These are phyloP conservation scores for Machaerirhynchus nigripectus DNA, from an alignment of 2,113 vertebrate species.

Conservation along the genomic window DNA sequence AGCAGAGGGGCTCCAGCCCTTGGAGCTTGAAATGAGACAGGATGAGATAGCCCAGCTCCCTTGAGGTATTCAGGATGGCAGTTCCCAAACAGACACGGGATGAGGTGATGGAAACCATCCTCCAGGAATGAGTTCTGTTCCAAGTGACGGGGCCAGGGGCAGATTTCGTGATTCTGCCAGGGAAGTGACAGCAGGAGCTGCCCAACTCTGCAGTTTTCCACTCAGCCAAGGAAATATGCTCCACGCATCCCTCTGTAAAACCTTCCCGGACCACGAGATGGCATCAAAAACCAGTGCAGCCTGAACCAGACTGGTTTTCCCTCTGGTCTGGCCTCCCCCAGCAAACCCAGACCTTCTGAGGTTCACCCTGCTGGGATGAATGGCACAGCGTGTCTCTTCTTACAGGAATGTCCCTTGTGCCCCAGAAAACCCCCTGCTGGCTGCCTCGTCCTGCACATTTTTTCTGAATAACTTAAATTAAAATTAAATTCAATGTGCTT, in stretches of 20 bases:
- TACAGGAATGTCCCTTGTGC: neutral
- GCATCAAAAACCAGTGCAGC: neutral
- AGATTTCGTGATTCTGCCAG: fast-evolving
- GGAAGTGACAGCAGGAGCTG: neutral
- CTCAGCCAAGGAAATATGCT: neutral
- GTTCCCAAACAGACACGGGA: neutral
- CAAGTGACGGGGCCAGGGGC: neutral
- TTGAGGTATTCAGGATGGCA: neutral
- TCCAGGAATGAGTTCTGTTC: neutral
- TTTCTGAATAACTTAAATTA: neutral
- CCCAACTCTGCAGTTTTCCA: neutral
- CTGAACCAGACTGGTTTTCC: neutral
- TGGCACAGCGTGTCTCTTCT: fast-evolving
- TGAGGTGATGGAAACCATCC: neutral
- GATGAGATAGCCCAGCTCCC: neutral
- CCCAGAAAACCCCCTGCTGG: fast-evolving
- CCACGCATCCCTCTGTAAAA: neutral
- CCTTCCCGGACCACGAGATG: constrained; percentile 8
- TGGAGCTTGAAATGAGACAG: neutral
- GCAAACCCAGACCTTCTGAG: neutral
- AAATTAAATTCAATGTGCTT: neutral
- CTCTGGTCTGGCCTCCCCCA: neutral
- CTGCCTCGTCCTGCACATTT: fast-evolving
- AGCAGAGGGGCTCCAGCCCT: neutral
- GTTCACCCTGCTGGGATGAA: neutral